A percentile compares a stretch with the other conserved stretches of the same genome.
These are phyloP conservation scores for Rhea pennata DNA, from an alignment of 2,113 vertebrate genomes.

Conservation along the genomic window DNA sequence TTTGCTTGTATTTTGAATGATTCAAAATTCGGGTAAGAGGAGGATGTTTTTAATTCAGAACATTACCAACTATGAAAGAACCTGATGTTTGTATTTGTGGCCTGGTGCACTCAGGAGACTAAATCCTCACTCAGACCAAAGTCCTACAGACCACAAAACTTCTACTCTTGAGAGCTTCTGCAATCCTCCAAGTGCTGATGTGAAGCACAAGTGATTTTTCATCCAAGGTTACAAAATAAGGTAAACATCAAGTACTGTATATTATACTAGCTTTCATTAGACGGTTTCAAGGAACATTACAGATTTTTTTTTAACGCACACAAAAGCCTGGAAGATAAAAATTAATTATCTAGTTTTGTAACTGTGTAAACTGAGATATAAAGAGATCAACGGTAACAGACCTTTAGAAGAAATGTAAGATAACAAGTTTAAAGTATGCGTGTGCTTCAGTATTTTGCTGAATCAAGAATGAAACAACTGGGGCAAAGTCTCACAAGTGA, in stretches of 20 bases:
- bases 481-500: conserved; percentile 69
- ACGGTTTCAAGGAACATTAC: conserved; percentile 35
- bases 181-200: not conserved
- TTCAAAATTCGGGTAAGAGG: not conserved
- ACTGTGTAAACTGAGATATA: conserved; percentile 53
- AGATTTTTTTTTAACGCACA: conserved; percentile 50
- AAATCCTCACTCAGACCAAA: not conserved
- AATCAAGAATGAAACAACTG: conserved; percentile 63
- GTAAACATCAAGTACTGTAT: not conserved
- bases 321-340: conserved; percentile 62
- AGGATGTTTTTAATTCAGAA: not conserved
- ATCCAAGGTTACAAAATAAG: not conserved
- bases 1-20: not conserved
- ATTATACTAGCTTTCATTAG: not conserved
- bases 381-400: conserved; percentile 61
- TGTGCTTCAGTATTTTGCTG: conserved; percentile 60
- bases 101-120: not conserved
- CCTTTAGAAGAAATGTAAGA: conserved; percentile 62
- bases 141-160: not conserved
- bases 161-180: not conserved
- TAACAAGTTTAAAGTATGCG: conserved; percentile 55
- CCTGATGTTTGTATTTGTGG: not conserved
- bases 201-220: not conserved
- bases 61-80: not conserved
- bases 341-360: conserved; percentile 53